A percentile compares a stretch with the other conserved stretches of the same genome.
These are phyloP conservation scores for Ceryle rudis DNA, from an alignment of 2,797 vertebrate genomes.

Conservation along the genomic window DNA sequence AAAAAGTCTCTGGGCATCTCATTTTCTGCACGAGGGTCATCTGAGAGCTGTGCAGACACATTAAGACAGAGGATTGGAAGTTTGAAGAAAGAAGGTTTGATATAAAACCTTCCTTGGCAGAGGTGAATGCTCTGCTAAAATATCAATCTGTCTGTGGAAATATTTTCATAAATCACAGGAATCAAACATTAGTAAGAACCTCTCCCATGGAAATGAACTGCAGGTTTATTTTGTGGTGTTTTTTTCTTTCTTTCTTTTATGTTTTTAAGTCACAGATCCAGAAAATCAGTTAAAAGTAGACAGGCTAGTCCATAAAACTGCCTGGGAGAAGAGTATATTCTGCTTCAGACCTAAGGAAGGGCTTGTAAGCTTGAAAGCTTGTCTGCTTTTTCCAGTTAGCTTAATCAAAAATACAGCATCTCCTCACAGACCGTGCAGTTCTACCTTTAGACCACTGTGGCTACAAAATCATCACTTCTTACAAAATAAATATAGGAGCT, in stretches of 20 bases:
- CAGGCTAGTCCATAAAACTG: conserved; percentile 42
- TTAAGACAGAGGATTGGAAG: conserved; percentile 9
- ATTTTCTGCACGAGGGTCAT: conserved; percentile 23
- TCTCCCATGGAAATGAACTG: conserved; percentile 6
- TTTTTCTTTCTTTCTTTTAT: neutral
- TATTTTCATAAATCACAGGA: conserved; percentile 28
- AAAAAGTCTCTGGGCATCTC: neutral
- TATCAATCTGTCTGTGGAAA: conserved; percentile 14
- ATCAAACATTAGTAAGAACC: conserved; percentile 7
- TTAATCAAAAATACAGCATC: conserved; percentile 35
- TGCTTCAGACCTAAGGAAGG: conserved; percentile 11
- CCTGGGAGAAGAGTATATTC: conserved; percentile 23
- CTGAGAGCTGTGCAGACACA: neutral
- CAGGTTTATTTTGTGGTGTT: neutral
- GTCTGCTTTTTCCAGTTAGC: neutral
- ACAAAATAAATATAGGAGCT: neutral
- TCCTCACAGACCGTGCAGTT: neutral
- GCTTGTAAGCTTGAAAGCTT: conserved; percentile 15
- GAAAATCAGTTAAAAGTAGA: conserved; percentile 39
- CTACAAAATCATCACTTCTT: neutral
- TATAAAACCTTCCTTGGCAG: conserved; percentile 18
- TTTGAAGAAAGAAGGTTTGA: conserved; percentile 19
- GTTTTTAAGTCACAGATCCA: neutral
- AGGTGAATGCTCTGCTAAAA: conserved; percentile 30
- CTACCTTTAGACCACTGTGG: neutral